Base-by-base conservation (phyloP, 2,888 invertebrate species). In the Epirrita christyi region DNA sequence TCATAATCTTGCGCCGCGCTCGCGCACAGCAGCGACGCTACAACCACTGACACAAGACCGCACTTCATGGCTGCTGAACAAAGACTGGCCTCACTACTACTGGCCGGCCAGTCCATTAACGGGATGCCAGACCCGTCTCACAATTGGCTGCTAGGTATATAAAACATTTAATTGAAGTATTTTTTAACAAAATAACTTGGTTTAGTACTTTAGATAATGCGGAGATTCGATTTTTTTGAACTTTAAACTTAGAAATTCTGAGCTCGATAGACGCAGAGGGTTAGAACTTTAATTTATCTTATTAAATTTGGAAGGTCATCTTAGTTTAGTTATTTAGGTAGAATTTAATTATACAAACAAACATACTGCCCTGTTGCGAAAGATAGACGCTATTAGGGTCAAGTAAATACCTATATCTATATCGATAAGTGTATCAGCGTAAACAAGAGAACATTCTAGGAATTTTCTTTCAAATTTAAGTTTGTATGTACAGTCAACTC, bases 21-120 rank as follows among this genome's bases (percentile, higher is more conserved):
- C 57, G 75, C 79, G 75, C 72, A 78, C 64, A 84, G 63, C 57
- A 80, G 65, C 63, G 76, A 61, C 43, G 75, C 68, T 48, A 79
- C 55, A 68, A 74, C 55, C 73, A 85, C 71, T 55, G 71, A 68
- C 59, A 73, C 62, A 72, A 73, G 68, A 71, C 63, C 66, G 65
- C 72, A 68, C 58, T 67, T 73, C 80, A 79, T 76, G 70, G 49
- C 55, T 45, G 64, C 38, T 51, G 58, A 34, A 61, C 37, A 29
- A 55, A 36, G 52, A 55, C 61, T 62, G 56, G 14, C n/a, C n/a
- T 29, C 14, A 15, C 37, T 40, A 11, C 21, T 21, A 2, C 21
- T 32, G 8, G 8, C 13, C 27, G 10, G 10, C 21, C 27, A 27
- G 28, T 28, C 4, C 28, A 29, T 41, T 8, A 14, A 1, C 14